Evolutionary conservation across 2,888 invertebrate genomes (phyloP).

Genomic region (Adela reaumurella): DNA sequence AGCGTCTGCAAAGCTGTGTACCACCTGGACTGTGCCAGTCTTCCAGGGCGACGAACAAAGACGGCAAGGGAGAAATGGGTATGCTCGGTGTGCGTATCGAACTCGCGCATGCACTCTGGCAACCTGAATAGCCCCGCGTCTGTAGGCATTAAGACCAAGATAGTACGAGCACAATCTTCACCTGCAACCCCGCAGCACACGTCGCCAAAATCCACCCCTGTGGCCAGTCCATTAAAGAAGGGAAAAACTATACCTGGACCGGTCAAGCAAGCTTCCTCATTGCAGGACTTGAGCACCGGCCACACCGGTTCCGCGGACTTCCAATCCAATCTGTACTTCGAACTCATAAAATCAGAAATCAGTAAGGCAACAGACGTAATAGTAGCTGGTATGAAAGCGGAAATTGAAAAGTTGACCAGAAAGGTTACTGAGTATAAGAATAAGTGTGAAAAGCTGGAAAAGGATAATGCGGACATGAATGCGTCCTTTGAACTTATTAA

Average conservation of each 20-base stretch:
- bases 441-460: background rate
- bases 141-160: too few species aligned
- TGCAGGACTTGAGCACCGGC: too few species aligned
- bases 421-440: background rate
- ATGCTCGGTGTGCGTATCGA: background rate
- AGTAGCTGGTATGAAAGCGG: too few species aligned
- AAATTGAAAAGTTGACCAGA: background rate
- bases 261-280: too few species aligned
- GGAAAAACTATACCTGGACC: too few species aligned
- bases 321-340: too few species aligned
- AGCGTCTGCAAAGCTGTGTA: background rate
- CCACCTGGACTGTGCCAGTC: background rate
- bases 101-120: background rate
- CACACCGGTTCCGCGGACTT: too few species aligned
- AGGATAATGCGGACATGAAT: background rate
- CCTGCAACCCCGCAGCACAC: too few species aligned
- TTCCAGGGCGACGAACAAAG: background rate
- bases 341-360: background rate
- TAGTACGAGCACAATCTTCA: too few species aligned
- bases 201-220: background rate
- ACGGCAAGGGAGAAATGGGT: background rate
- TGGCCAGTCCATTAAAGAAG: background rate
- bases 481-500: background rate
- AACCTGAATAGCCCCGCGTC: background rate
- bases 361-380: background rate